phyloP scores from a whole-genome alignment of 2,797 vertebrate genomes.

The Anguilla marmorata region DNA sequence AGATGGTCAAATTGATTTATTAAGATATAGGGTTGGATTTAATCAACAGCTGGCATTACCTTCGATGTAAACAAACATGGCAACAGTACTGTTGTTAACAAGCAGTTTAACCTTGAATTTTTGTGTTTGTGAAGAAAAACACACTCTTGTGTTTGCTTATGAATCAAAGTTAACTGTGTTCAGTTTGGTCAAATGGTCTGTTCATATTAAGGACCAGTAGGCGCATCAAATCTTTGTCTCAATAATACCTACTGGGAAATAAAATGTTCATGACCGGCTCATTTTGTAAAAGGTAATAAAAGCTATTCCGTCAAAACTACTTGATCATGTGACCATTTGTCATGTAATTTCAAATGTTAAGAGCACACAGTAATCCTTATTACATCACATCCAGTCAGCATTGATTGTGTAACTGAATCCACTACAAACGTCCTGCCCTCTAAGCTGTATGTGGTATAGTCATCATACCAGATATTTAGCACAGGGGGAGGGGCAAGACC shows the following conservation, averaged over 20 bases:
- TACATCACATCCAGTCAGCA: not conserved
- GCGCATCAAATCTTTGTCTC: not conserved
- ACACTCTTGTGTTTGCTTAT: not conserved
- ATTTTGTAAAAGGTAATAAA: not conserved
- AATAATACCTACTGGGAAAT: not conserved
- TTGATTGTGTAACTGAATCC: not conserved
- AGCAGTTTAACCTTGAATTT: not conserved
- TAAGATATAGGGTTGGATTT: not conserved
- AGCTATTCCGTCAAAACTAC: not conserved
- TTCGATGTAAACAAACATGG: not conserved
- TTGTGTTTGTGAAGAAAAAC: not conserved
- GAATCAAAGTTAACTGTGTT: not conserved
- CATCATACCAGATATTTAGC: not conserved
- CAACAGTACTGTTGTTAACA: not conserved
- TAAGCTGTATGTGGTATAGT: too few species aligned
- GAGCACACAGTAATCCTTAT: not conserved
- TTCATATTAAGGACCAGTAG: not conserved
- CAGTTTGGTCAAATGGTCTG: not conserved
- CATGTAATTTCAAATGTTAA: not conserved
- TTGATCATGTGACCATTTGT: not conserved
- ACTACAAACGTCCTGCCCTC: too few species aligned
- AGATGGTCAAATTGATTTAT: not conserved
- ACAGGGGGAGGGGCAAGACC: not conserved
- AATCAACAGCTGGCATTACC: not conserved
- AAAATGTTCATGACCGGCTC: not conserved